Evolutionary conservation across 2,888 invertebrate species (phyloP).

Genomic region (Matsumyia berberina): DNA sequence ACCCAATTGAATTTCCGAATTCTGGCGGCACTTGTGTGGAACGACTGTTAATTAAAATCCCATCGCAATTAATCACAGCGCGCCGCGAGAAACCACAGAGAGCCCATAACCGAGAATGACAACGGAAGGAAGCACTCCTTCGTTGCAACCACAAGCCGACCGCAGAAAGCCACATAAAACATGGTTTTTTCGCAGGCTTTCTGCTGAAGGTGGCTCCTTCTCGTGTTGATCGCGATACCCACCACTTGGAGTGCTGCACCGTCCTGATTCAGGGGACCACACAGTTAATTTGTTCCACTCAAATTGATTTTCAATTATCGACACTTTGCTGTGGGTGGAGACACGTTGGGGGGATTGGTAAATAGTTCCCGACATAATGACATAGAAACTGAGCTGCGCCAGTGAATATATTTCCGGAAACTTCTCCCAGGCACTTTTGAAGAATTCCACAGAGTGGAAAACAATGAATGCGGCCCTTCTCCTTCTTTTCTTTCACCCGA

Average conservation of each 20-base stretch:
- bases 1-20: conserved; percentile 6
- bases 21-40: neutral
- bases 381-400: conserved; percentile 45
- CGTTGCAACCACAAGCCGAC: neutral
- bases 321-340: conserved; percentile 22
- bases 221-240: conserved; percentile 17
- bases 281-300: conserved; percentile 67
- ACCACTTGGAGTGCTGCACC: conserved; percentile 4
- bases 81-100: neutral
- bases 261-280: conserved; percentile 21
- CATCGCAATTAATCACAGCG: conserved; percentile 23
- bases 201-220: neutral
- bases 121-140: neutral
- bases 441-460: conserved; percentile 39
- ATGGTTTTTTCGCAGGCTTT: conserved; percentile 7
- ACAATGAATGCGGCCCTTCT: conserved; percentile 53
- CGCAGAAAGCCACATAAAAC: conserved; percentile 13
- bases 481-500: conserved; percentile 42
- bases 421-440: conserved; percentile 23
- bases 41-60: neutral
- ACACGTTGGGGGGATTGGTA: neutral
- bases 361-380: conserved; percentile 21
- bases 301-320: conserved; percentile 71
- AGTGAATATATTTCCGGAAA: conserved; percentile 46
- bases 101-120: conserved; percentile 2